Base-by-base conservation (phyloP, 2,113 vertebrate genomes). In the Hemichromis elongatus region DNA sequence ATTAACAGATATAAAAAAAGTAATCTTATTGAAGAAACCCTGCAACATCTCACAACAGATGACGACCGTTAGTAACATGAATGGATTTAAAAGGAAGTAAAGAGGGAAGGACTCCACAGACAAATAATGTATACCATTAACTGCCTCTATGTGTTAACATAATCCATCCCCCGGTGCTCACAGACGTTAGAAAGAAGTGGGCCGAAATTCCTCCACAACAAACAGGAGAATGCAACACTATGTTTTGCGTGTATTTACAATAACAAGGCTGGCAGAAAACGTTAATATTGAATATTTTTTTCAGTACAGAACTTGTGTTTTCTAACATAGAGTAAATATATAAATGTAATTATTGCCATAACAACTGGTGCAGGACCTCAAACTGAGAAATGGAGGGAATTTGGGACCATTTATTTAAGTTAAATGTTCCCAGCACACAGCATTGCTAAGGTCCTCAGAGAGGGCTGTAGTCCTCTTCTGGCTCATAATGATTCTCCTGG, bases 401-500 rank as follows among this genome's bases (percentile, higher is more conserved):
- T 68, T 70, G 37, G 63, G 37, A 70, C 63, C 37, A 70, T 70
- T 12, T 45, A 24, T 37, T 45, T 24, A 70, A 70, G n/a, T 70
- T 70, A 45, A 24, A 42, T 45, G 24, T 70, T 70, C n/a, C 13
- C 37, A 13, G n/a, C 42, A 28, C 5, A 47, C 66, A 18, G 21
- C 66, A 18, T 47, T 28, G 16, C 66, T 47, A 11, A 5, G 61
- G 13, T 70, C 14, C 40, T 45, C 92, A 96, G 4, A 96, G 95
- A 2, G 93, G 93, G 86, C 95, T 93, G 90, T 88, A 94, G 40
- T 94, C 92, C 24, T 96, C 93, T 28, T 95, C 91, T 0, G 47
- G 73, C 3, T 52, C 86, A 4, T 40, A 89, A 5, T 6, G 63
- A 66, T 35, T 30, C 82, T 77, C 90, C 12, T 57, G 80, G 56